Evolutionary conservation across 2,113 vertebrate species (phyloP).

Genomic region (Pongo abelii): DNA sequence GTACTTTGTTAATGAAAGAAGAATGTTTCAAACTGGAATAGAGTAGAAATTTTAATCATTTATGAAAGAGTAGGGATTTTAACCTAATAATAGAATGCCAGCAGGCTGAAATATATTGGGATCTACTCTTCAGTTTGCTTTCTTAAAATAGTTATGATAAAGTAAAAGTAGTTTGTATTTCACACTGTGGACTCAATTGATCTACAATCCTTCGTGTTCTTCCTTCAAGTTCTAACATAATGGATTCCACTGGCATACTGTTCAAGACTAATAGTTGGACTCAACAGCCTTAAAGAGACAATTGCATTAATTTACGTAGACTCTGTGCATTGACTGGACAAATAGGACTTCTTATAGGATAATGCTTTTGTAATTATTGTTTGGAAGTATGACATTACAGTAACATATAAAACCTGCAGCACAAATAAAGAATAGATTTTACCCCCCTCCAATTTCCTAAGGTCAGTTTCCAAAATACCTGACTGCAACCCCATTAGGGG

Average conservation of each 20-base stretch:
- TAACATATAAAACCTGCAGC: neutral
- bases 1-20: neutral
- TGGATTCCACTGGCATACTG: neutral
- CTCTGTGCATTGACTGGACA: neutral
- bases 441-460: neutral
- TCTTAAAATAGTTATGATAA: neutral
- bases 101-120: neutral
- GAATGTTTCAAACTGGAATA: neutral
- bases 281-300: neutral
- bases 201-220: neutral
- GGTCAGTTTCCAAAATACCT: neutral
- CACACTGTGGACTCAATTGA: neutral
- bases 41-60: neutral
- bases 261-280: neutral
- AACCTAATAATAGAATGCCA: neutral
- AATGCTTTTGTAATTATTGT: neutral
- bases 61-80: neutral
- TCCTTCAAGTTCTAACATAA: conserved; percentile 16
- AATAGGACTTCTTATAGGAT: neutral
- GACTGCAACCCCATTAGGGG: neutral
- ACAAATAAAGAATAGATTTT: neutral
- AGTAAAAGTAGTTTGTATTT: neutral
- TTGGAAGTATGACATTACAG: neutral
- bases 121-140: neutral
- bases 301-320: neutral